phyloP scores from a whole-genome alignment of 2,888 invertebrate genomes.

The Pandemis heparana region DNA sequence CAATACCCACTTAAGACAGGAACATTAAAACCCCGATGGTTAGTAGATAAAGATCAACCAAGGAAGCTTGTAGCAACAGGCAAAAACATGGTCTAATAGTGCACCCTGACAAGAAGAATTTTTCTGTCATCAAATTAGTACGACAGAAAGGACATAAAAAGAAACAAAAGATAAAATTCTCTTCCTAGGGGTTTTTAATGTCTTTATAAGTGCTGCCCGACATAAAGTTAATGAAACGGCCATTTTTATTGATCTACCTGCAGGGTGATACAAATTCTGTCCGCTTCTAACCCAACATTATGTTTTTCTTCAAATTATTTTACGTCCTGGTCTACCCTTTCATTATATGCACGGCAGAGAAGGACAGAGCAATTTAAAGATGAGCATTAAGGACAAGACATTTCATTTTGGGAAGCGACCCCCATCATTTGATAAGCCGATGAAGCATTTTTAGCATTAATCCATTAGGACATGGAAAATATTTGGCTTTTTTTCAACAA shows the following conservation, averaged over 20 bases:
- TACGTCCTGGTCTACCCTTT: constrained; percentile 58
- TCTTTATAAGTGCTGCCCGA: constrained; percentile 84
- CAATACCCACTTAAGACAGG: not conserved
- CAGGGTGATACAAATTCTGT: constrained; percentile 75
- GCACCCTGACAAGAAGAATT: constrained; percentile 41
- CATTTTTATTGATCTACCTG: constrained; percentile 84
- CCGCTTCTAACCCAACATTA: constrained; percentile 77
- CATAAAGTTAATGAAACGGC: constrained; percentile 80
- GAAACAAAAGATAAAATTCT: constrained; percentile 46
- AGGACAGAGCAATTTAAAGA: constrained; percentile 59
- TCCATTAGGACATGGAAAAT: constrained; percentile 71
- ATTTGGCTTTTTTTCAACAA: constrained; percentile 62
- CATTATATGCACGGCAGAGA: constrained; percentile 49
- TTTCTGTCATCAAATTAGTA: constrained; percentile 50
- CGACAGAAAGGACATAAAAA: constrained; percentile 57
- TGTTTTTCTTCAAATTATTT: constrained; percentile 78
- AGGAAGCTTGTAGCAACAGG: constrained; percentile 17
- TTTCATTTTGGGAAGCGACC: constrained; percentile 79
- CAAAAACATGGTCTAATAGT: constrained; percentile 41
- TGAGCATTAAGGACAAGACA: constrained; percentile 71
- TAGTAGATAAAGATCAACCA: constrained; percentile 28
- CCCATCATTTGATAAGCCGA: constrained; percentile 82
- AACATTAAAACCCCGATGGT: constrained; percentile 15
- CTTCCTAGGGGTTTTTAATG: constrained; percentile 72
- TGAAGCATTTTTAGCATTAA: constrained; percentile 78